These are phyloP conservation scores for Neopelma chrysocephalum DNA, from an alignment of 2,797 vertebrate species.

Conservation along the genomic window DNA sequence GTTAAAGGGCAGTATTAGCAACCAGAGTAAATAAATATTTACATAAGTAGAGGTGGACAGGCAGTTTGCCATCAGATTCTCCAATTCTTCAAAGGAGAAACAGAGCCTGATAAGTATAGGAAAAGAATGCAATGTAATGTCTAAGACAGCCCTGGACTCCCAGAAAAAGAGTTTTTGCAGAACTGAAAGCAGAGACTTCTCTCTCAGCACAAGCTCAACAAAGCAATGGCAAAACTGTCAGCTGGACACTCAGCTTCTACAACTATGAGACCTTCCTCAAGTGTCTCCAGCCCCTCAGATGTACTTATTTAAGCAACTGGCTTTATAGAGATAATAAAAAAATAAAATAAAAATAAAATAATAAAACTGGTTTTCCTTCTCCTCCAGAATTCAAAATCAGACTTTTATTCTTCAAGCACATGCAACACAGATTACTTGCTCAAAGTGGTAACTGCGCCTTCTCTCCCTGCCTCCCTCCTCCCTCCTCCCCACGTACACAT, in stretches of 20 bases:
- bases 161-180: background rate
- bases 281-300: background rate
- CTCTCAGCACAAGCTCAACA: background rate
- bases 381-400: background rate
- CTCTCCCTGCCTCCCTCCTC: background rate
- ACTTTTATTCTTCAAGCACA: background rate
- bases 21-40: background rate
- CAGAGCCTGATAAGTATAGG: background rate
- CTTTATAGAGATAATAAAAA: rapidly evolving
- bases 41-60: background rate
- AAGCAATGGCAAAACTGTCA: background rate
- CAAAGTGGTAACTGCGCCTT: background rate
- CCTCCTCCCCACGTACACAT: background rate
- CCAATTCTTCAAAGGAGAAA: background rate
- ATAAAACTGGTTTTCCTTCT: background rate
- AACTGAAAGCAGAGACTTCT: background rate
- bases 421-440: background rate
- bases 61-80: background rate
- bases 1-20: background rate
- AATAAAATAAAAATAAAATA: background rate
- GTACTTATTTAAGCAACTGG: background rate
- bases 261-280: background rate
- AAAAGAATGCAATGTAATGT: background rate
- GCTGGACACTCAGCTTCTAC: background rate
- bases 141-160: background rate